A percentile compares a stretch with the other conserved stretches of the same genome.
Conservation (phyloP, 2,113 vertebrate species). For the Fregata magnificens region DNA sequence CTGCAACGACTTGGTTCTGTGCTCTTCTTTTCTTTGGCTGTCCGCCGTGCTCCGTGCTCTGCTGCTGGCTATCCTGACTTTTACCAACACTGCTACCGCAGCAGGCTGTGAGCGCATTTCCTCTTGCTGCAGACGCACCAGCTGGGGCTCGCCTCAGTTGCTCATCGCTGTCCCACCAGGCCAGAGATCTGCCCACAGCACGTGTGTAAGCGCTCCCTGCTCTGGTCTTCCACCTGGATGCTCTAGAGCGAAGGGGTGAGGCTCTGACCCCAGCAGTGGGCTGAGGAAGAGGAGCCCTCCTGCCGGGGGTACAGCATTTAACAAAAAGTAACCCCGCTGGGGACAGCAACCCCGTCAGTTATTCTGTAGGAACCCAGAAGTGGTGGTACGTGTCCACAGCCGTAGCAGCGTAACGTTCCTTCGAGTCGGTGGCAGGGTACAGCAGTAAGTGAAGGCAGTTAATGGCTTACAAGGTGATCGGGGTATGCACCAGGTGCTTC, state of each 20-base stretch:
- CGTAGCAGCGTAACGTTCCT: rapidly evolving
- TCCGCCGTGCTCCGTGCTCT: rapidly evolving
- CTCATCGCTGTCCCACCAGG: not conserved
- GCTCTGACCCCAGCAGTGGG: not conserved
- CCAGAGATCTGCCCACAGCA: not conserved
- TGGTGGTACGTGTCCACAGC: rapidly evolving
- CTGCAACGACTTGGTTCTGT: not conserved
- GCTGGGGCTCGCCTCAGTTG: not conserved
- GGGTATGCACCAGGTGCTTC: not conserved
- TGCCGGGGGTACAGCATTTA: not conserved
- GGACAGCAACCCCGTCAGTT: rapidly evolving
- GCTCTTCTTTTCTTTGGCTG: not conserved
- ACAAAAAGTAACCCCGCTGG: not conserved
- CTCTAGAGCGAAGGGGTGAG: not conserved
- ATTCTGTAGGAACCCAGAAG: rapidly evolving
- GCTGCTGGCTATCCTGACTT: not conserved
- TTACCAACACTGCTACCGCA: rapidly evolving
- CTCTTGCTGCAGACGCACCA: not conserved
- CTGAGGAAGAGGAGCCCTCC: not conserved
- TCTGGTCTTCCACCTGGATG: not conserved
- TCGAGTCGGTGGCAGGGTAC: rapidly evolving
- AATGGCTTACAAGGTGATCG: not conserved
- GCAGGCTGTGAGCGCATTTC: rapidly evolving
- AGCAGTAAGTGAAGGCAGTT: not conserved
- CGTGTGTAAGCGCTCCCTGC: rapidly evolving